Conservation (phyloP, 2,113 vertebrate species). For the Rhagologus leucostigma region DNA sequence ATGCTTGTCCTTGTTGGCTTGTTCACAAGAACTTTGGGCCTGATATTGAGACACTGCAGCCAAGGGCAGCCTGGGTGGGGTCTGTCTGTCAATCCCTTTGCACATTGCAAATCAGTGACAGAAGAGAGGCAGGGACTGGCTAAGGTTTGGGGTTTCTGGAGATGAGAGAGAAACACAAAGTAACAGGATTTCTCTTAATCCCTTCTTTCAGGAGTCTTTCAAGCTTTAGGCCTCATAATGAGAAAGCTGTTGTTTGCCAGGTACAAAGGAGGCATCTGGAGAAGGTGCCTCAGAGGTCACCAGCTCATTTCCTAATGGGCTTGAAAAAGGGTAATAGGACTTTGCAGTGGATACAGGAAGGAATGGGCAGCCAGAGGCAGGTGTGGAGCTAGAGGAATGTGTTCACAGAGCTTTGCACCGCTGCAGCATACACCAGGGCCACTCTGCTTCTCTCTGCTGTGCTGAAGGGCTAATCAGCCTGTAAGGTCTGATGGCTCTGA, state of each 20-base stretch:
- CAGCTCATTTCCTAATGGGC: not conserved
- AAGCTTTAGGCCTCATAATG: not conserved
- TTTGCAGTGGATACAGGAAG: not conserved
- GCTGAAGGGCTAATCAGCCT: not conserved
- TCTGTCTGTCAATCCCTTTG: not conserved
- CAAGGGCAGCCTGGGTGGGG: fast-evolving
- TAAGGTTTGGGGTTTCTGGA: not conserved
- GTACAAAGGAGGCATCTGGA: not conserved
- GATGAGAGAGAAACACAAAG: not conserved
- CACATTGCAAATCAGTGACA: not conserved
- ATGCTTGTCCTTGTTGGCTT: not conserved
- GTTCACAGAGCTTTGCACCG: not conserved
- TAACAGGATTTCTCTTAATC: not conserved
- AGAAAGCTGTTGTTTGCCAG: not conserved
- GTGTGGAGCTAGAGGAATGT: not conserved
- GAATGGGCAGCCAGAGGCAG: not conserved
- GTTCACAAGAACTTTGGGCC: not conserved
- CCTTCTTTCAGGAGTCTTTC: not conserved
- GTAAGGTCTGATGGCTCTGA: not conserved
- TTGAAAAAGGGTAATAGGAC: not conserved
- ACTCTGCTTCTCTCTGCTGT: not conserved
- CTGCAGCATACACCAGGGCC: not conserved
- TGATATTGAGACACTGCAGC: not conserved
- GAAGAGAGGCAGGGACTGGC: not conserved
- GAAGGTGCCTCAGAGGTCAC: not conserved